phyloP scores from a whole-genome alignment of 53 echinoderm and acorn worm genomes.

The Hippasteria phrygiana region DNA sequence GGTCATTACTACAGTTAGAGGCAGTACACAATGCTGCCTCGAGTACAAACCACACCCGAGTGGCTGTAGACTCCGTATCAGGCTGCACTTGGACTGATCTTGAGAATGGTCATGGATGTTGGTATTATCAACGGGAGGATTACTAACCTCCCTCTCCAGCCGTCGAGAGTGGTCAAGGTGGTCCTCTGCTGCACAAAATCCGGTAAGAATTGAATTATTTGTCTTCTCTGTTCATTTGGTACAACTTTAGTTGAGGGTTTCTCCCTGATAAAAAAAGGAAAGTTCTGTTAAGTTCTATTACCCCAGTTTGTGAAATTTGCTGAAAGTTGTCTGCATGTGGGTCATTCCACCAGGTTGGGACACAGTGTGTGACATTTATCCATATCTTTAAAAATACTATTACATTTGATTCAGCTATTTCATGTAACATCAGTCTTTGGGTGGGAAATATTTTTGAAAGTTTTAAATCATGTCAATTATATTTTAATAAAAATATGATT shows the following conservation, averaged over 20 bases:
- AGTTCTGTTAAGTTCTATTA: too few species aligned
- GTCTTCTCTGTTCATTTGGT: background rate
- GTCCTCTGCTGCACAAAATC: constrained; percentile 97
- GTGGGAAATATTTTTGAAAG: too few species aligned
- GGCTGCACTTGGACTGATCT: constrained; percentile 25
- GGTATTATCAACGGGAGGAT: constrained; percentile 85
- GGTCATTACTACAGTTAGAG: background rate
- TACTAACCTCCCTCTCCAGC: constrained; percentile 81
- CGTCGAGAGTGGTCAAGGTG: constrained; percentile 94
- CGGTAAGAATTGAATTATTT: constrained; percentile 66
- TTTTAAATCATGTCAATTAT: too few species aligned
- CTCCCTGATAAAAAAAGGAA: too few species aligned
- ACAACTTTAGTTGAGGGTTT: background rate
- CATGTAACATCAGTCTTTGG: too few species aligned
- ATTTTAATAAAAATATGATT: too few species aligned
- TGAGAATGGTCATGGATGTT: constrained; percentile 80
- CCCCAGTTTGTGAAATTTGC: too few species aligned
- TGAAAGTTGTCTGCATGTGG: too few species aligned
- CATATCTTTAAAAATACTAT: too few species aligned
- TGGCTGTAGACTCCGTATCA: background rate
- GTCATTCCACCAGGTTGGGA: too few species aligned
- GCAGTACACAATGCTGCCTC: constrained; percentile 19
- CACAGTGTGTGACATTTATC: too few species aligned
- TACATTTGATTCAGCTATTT: too few species aligned
- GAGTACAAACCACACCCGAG: background rate